phyloP scores from a whole-genome alignment of 2,888 invertebrate genomes.

The Drepana falcataria region DNA sequence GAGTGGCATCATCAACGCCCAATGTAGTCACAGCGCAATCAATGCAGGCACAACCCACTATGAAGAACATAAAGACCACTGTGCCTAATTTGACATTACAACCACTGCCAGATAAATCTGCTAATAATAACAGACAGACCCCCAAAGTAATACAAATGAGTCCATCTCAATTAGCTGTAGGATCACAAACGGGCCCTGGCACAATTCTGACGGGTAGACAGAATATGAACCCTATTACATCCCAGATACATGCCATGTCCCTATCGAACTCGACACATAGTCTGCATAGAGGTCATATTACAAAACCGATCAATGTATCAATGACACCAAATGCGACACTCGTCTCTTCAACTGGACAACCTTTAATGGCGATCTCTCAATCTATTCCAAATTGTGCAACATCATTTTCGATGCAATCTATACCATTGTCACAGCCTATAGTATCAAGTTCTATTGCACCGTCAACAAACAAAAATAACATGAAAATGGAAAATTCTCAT shows the following conservation, averaged over 20 bases:
- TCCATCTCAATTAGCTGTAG: slow-evolving; percentile 43
- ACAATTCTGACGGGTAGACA: slow-evolving; percentile 57
- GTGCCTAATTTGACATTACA: slow-evolving; percentile 71
- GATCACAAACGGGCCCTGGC: slow-evolving; percentile 49
- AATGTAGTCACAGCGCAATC: slow-evolving; percentile 66
- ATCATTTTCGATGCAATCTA: slow-evolving; percentile 65
- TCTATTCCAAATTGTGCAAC: slow-evolving; percentile 55
- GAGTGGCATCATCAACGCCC: slow-evolving; percentile 61
- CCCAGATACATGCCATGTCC: slow-evolving; percentile 68
- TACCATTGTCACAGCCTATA: slow-evolving; percentile 70
- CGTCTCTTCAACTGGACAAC: slow-evolving; percentile 66
- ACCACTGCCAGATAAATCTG: slow-evolving; percentile 65
- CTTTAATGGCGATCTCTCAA: slow-evolving; percentile 72
- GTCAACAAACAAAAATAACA: slow-evolving; percentile 53
- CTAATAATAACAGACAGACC: slow-evolving; percentile 55
- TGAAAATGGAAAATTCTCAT: slow-evolving; percentile 68
- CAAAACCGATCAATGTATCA: slow-evolving; percentile 56
- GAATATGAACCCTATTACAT: slow-evolving; percentile 69
- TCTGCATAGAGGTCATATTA: slow-evolving; percentile 50
- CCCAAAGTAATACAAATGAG: slow-evolving; percentile 72
- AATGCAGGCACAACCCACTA: slow-evolving; percentile 56
- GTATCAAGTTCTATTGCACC: slow-evolving; percentile 71
- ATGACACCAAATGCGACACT: slow-evolving; percentile 69
- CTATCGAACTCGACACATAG: slow-evolving; percentile 57
- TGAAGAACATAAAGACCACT: slow-evolving; percentile 61